Conservation (phyloP, 2,113 vertebrate genomes). For the Castor canadensis region DNA sequence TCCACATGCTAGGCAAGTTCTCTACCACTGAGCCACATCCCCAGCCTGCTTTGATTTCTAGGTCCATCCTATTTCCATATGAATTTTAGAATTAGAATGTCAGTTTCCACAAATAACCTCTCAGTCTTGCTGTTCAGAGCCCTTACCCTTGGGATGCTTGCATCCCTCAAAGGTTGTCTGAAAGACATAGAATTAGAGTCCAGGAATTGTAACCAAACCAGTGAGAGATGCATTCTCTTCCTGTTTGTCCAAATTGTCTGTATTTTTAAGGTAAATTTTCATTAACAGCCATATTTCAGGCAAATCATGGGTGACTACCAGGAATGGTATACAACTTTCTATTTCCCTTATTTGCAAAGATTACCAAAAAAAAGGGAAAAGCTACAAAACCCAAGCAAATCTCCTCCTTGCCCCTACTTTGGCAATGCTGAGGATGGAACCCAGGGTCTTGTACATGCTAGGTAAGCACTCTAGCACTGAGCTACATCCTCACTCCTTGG, state of each 20-base stretch:
- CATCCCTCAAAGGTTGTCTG: not conserved
- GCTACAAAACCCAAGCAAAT: not conserved
- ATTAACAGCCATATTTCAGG: not conserved
- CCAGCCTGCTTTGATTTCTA: conserved; percentile 36
- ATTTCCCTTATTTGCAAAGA: not conserved
- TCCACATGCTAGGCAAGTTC: too few relatives aligned
- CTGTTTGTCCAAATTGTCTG: not conserved
- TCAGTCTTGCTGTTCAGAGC: not conserved
- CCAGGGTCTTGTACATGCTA: too few relatives aligned
- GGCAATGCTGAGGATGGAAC: too few relatives aligned
- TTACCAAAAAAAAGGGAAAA: not conserved
- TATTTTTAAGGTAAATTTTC: conserved; percentile 24
- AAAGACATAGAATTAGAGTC: not conserved
- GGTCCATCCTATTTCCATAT: not conserved
- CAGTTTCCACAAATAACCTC: conserved; percentile 9
- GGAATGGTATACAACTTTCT: not conserved
- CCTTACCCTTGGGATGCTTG: not conserved
- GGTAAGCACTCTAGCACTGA: too few relatives aligned
- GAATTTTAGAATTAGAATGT: conserved; percentile 34
- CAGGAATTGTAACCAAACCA: not conserved
- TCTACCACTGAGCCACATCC: too few relatives aligned
- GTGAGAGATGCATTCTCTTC: not conserved
- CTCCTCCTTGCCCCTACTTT: too few relatives aligned
- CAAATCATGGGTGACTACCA: not conserved
- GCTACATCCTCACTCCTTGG: too few relatives aligned